Conservation (phyloP, 2,888 invertebrate species). For the Ypsolopha sequella region DNA sequence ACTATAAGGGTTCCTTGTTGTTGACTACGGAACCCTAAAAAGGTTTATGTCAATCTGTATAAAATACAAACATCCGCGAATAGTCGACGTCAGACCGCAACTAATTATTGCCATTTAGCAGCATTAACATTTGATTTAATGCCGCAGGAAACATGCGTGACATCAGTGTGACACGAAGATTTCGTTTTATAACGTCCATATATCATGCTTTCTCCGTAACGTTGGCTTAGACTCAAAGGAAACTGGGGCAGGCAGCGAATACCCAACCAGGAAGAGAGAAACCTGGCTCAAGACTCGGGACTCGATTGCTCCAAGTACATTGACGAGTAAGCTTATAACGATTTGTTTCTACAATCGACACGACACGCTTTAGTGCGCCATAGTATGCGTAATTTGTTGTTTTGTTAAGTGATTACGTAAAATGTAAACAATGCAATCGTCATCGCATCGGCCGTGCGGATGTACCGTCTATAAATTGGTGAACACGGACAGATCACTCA, state of each 20-base stretch:
- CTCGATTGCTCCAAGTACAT: too few relatives aligned
- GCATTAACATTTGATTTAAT: conserved; percentile 27
- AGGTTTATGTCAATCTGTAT: too few relatives aligned
- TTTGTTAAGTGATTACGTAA: background rate
- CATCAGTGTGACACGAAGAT: conserved; percentile 28
- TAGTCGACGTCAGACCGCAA: background rate
- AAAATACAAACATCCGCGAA: too few relatives aligned
- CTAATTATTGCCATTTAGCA: conserved; percentile 1
- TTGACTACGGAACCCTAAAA: too few relatives aligned
- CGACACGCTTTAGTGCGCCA: too few relatives aligned
- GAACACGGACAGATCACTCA: too few relatives aligned
- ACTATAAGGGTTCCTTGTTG: too few relatives aligned
- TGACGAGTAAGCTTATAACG: background rate
- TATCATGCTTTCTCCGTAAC: conserved; percentile 45
- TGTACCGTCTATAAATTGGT: too few relatives aligned
- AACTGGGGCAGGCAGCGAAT: conserved; percentile 39
- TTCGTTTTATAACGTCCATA: conserved; percentile 35
- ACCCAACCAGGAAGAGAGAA: conserved; percentile 37
- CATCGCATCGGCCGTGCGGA: background rate
- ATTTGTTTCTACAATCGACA: background rate
- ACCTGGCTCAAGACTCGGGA: conserved; percentile 16
- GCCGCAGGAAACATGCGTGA: conserved; percentile 31
- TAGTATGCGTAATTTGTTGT: too few relatives aligned
- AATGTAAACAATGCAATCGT: background rate
- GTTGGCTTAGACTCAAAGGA: conserved; percentile 55